phyloP scores from a whole-genome alignment of 1,140 invertebrate genomes.

The Drosophila mauritiana region DNA sequence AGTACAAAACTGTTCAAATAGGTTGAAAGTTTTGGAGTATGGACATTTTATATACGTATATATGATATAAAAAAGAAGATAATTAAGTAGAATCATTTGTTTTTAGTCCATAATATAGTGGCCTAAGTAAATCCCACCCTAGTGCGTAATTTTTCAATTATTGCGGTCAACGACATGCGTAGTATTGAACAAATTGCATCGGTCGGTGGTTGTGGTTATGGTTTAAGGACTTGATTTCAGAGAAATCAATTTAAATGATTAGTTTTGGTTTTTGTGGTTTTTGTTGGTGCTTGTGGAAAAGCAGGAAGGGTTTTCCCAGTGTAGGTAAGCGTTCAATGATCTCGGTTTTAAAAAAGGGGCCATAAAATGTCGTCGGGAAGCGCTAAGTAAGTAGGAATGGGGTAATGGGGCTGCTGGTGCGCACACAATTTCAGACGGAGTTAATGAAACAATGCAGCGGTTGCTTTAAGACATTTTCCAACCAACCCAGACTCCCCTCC shows the following conservation, averaged over 20 bases:
- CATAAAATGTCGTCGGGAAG: constrained; percentile 64
- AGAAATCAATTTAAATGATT: neutral
- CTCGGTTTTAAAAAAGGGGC: constrained; percentile 41
- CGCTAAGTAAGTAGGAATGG: constrained; percentile 8
- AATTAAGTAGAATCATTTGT: too few species aligned
- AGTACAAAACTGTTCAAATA: too few species aligned
- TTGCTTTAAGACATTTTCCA: constrained; percentile 43
- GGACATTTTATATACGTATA: too few species aligned
- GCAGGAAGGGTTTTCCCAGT: constrained; percentile 6
- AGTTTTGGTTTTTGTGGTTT: neutral
- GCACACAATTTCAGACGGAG: constrained; percentile 44
- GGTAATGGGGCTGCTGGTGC: constrained; percentile 23
- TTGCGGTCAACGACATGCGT: neutral
- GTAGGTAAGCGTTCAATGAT: constrained; percentile 50
- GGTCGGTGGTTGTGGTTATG: neutral
- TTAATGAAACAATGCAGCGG: constrained; percentile 77
- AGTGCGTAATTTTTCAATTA: neutral
- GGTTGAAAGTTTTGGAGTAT: too few species aligned
- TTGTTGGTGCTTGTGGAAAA: neutral
- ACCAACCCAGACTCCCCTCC: neutral
- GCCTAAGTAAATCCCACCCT: neutral
- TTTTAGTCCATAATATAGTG: too few species aligned
- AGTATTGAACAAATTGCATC: neutral
- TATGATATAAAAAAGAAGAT: too few species aligned
- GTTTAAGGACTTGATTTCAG: neutral